Evolutionary conservation across 30 jellyfish, hydroid and myxozoan genomes (phyloP).

Genomic region (Turritopsis dohrnii): DNA sequence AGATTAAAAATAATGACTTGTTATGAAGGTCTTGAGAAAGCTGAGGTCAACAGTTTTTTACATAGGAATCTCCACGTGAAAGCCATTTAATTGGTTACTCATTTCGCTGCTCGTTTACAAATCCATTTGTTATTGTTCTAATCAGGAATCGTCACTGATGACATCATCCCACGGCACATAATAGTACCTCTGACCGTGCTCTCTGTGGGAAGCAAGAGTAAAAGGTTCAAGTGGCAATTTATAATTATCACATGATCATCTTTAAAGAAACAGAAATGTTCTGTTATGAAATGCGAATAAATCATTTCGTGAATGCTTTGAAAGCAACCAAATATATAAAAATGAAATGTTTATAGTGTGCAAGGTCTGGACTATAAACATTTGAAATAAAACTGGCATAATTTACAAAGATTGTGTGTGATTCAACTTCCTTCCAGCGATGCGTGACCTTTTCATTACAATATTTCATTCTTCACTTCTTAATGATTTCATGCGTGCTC

Average conservation of each 20-base stretch:
- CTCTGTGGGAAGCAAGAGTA: background rate
- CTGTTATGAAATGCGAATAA: background rate
- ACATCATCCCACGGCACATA: background rate
- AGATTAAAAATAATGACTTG: too few relatives aligned
- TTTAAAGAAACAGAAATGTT: background rate
- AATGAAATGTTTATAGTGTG: too few relatives aligned
- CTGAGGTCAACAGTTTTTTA: too few relatives aligned
- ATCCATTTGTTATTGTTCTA: too few relatives aligned
- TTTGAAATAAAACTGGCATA: background rate
- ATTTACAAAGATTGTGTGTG: background rate
- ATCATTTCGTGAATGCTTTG: too few relatives aligned
- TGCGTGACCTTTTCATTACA: background rate
- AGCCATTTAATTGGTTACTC: too few relatives aligned
- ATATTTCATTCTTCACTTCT: background rate
- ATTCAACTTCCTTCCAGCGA: background rate
- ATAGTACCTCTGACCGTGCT: background rate
- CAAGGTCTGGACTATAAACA: too few relatives aligned
- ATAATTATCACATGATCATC: background rate
- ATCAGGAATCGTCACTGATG: too few relatives aligned
- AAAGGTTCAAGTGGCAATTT: background rate
- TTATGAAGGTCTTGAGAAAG: too few relatives aligned
- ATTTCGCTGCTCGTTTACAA: too few relatives aligned
- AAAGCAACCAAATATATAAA: too few relatives aligned
- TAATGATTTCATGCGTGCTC: background rate
- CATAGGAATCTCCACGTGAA: too few relatives aligned